These are phyloP conservation scores for Triplophysa yarkandensis DNA, from an alignment of 2,797 vertebrate genomes.

Conservation along the genomic window DNA sequence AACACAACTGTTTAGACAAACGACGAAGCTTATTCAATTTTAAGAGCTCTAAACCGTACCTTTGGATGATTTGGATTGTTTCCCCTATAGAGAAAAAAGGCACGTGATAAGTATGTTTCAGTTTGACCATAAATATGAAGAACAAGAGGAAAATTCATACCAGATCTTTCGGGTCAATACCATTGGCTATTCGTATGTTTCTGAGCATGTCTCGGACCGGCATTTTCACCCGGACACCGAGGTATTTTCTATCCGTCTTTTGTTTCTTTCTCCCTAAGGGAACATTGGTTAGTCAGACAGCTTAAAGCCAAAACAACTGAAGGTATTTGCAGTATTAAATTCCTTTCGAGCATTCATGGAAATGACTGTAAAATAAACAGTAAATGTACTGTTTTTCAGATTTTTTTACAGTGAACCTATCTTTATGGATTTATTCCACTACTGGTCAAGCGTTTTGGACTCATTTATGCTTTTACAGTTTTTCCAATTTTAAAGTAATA, in stretches of 20 bases:
- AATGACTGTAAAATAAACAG: no score
- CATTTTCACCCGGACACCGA: constrained; percentile 86
- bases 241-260: constrained; percentile 74
- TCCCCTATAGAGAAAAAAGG: constrained; percentile 51
- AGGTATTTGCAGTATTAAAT: no score
- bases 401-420: no score
- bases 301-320: background rate
- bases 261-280: constrained; percentile 61
- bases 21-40: background rate
- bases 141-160: constrained; percentile 57
- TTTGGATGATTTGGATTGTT: constrained; percentile 61
- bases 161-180: constrained; percentile 64
- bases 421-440: no score
- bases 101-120: constrained; percentile 13
- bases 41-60: constrained; percentile 53
- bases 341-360: no score
- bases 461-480: no score
- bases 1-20: constrained; percentile 6
- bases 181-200: constrained; percentile 76
- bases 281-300: background rate
- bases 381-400: no score
- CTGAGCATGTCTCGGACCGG: constrained; percentile 83
- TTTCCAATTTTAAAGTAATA: no score
- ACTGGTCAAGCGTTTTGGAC: no score
- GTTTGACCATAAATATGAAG: background rate